Conservation (phyloP, 2,888 invertebrate genomes). For the Trachelus iudaicus region DNA sequence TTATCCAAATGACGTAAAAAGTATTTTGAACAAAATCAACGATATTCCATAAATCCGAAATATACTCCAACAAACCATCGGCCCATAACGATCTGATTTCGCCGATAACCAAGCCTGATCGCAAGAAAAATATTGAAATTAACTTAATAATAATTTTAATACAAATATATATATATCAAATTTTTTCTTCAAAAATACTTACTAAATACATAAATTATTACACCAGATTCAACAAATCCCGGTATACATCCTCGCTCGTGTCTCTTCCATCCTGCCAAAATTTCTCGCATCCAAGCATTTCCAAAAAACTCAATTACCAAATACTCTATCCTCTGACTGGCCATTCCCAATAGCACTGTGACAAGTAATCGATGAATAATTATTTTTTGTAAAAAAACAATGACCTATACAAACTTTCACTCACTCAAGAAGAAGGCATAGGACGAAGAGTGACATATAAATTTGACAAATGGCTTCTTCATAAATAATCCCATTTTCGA, state of each 20-base stretch:
- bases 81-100: conserved; percentile 93
- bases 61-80: conserved; percentile 90
- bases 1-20: conserved; percentile 94
- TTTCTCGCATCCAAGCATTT: conserved; percentile 78
- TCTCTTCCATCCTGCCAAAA: conserved; percentile 81
- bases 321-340: conserved; percentile 92
- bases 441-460: conserved; percentile 96
- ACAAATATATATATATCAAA: conserved; percentile 33
- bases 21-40: conserved; percentile 97
- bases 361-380: conserved; percentile 22
- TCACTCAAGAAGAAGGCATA: conserved; percentile 96
- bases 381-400: neutral
- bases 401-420: conserved; percentile 58
- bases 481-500: conserved; percentile 89
- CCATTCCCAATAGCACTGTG: conserved; percentile 89
- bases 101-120: conserved; percentile 89
- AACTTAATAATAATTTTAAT: neutral
- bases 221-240: conserved; percentile 83
- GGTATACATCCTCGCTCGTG: conserved; percentile 83
- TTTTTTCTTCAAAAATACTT: conserved; percentile 55
- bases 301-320: conserved; percentile 83
- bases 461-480: conserved; percentile 98
- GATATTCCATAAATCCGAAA: conserved; percentile 97
- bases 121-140: neutral
- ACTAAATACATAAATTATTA: conserved; percentile 91